Base-by-base conservation (phyloP, 2,888 invertebrate genomes). In the Bellardia pandia region DNA sequence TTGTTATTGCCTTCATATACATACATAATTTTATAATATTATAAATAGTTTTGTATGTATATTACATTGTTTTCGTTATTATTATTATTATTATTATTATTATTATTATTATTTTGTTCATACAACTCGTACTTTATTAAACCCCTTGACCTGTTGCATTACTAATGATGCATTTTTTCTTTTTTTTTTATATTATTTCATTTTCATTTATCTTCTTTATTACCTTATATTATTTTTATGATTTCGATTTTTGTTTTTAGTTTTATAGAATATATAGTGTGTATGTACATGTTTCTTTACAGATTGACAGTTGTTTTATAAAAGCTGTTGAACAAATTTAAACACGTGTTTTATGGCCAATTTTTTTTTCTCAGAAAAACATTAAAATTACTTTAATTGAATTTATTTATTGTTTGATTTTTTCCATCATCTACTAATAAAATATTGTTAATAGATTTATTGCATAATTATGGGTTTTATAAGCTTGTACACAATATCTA, bases 111-210 rank as follows among this genome's bases (percentile, higher is more conserved):
- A 23, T 37, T 37, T 37, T 37, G 37, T 37, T 37, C 37, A 37
- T 37, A 6, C 37, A 37, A 37, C 37, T 37, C 30, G 58, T 79
- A 72, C 53, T 75, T 69, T 69, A 76, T 56, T 75, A 71, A 85
- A 37, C 87, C 87, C 87, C 87, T 85, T 87, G 87, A 87, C 87
- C 87, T 87, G 87, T 82, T 85, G 85, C 71, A 69, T 78, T 87
- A 85, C 87, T 87, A 87, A 87, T 85, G 85, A 85, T 81, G 84
- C 74, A 83, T 51, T 85, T 74, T 56, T 79, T 60, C 23, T 42
- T 33, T 16, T 33, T 16, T 11, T 45, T 13, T 45, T 42, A 42
- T 9, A 42, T 9, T 42, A 7, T 42, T 42, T 40, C 8, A 3
- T 45, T 11, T 45, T 37, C 5, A 37, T 37, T 37, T 6, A 60